Evolutionary conservation across 1,140 invertebrate genomes (phyloP).

Genomic region (Scaptomyza pallida): DNA sequence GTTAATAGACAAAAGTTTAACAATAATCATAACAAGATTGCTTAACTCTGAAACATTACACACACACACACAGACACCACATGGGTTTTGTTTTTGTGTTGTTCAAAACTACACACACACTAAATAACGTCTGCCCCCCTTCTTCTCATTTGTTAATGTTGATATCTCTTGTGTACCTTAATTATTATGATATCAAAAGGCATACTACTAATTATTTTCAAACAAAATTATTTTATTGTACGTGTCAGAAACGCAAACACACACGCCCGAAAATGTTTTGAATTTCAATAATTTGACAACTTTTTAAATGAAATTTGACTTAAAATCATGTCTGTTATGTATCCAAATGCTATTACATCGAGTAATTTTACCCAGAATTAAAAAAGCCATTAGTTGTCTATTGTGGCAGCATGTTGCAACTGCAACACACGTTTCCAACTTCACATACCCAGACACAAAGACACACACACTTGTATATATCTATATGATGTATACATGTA

Average conservation of each 20-base stretch:
- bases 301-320: conserved; percentile 20
- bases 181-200: conserved; percentile 34
- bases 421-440: neutral
- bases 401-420: conserved; percentile 15
- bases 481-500: too few relatives aligned
- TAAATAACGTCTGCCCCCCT: conserved; percentile 30
- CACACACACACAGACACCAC: neutral
- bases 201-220: conserved; percentile 32
- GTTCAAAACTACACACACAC: conserved; percentile 12
- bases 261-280: conserved; percentile 2
- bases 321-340: conserved; percentile 36
- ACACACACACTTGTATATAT: conserved; percentile 5
- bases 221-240: conserved; percentile 20
- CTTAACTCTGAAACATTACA: conserved; percentile 9
- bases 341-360: conserved; percentile 40
- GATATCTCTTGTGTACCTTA: conserved; percentile 22
- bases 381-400: conserved; percentile 1
- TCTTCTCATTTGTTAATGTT: neutral
- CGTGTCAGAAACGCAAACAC: conserved; percentile 2
- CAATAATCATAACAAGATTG: conserved; percentile 13
- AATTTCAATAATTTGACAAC: conserved; percentile 25
- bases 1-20: conserved; percentile 9
- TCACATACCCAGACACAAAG: neutral
- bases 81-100: conserved; percentile 42
- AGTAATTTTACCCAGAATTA: neutral